Percentiles rank a stretch among this genome's conserved stretches.
Conservation (phyloP, 1,140 invertebrate species). For the Papilio dardanus region DNA sequence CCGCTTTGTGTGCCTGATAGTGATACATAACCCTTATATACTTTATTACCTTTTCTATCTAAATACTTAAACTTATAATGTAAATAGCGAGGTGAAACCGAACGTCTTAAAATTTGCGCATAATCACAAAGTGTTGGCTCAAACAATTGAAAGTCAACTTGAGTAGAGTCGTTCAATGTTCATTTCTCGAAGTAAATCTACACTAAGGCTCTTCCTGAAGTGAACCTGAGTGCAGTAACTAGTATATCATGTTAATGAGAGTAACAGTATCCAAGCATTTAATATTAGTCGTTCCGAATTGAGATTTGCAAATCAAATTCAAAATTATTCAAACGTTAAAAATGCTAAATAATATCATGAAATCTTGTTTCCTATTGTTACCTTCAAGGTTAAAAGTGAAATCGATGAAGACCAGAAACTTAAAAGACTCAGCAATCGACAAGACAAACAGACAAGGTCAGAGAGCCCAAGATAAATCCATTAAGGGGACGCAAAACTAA, state of each 20-base stretch:
- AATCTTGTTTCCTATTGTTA: not conserved
- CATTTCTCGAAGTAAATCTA: not conserved
- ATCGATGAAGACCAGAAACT: constrained; percentile 43
- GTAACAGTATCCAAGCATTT: too few relatives aligned
- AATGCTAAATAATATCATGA: not conserved
- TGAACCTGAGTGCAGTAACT: not conserved
- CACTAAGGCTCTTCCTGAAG: not conserved
- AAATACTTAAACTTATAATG: not conserved
- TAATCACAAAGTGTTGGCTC: not conserved
- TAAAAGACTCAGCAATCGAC: constrained; percentile 42
- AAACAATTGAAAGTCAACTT: not conserved
- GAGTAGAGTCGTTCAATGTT: not conserved
- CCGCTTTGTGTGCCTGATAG: constrained; percentile 11
- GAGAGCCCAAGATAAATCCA: constrained; percentile 72
- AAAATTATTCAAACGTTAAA: not conserved
- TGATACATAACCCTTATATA: not conserved
- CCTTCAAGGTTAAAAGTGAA: constrained; percentile 37
- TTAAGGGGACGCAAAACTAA: constrained; percentile 75
- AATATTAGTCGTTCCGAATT: not conserved
- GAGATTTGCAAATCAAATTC: not conserved
- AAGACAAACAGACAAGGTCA: constrained; percentile 74
- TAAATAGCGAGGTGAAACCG: not conserved
- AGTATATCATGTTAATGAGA: not conserved
- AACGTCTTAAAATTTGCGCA: not conserved
- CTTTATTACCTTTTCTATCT: not conserved